These are phyloP conservation scores for Lamprotornis superbus DNA, from an alignment of 2,113 vertebrate genomes.

Conservation along the genomic window DNA sequence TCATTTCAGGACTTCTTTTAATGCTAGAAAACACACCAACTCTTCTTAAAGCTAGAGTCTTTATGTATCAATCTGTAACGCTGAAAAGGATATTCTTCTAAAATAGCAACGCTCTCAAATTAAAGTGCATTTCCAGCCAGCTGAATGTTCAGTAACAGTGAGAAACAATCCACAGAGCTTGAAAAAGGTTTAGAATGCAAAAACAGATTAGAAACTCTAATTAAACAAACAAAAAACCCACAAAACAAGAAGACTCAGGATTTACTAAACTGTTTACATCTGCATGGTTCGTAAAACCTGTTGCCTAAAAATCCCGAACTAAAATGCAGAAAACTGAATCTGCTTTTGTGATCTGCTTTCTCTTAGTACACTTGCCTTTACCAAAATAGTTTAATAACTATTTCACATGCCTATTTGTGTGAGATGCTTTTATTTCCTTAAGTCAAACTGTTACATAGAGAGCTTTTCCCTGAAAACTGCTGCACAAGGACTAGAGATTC, in stretches of 20 bases:
- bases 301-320: background rate
- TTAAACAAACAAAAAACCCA: background rate
- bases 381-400: background rate
- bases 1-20: background rate
- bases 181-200: background rate
- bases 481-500: background rate
- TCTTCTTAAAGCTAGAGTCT: background rate
- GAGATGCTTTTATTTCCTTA: background rate
- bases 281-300: background rate
- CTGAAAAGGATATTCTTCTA: background rate
- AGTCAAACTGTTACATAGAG: background rate
- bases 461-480: background rate
- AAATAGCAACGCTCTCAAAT: background rate
- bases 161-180: background rate
- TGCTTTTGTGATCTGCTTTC: background rate
- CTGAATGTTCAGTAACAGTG: background rate
- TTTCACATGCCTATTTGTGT: background rate
- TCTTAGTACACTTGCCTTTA: background rate
- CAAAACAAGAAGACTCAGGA: background rate
- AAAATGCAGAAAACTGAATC: background rate
- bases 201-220: background rate
- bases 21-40: background rate
- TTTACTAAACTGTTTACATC: background rate
- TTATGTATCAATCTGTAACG: background rate
- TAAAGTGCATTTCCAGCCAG: background rate